phyloP scores from a whole-genome alignment of 2,797 vertebrate genomes.

The Fistularia commersonii region DNA sequence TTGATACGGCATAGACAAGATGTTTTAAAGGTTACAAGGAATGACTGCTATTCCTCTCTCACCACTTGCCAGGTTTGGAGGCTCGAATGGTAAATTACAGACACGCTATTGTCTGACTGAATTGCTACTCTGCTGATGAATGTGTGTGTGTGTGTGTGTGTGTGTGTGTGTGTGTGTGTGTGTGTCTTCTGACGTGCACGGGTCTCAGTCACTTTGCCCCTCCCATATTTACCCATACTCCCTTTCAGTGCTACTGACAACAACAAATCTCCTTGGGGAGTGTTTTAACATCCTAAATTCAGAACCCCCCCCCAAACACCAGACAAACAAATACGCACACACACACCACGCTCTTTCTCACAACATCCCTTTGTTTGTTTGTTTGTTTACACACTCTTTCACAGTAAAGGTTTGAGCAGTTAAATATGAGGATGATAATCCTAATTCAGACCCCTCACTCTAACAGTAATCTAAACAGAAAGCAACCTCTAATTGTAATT shows the following conservation, averaged over 20 bases:
- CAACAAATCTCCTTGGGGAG: constrained; percentile 60
- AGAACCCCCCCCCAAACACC: background rate
- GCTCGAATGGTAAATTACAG: constrained; percentile 39
- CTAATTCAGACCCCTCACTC: constrained; percentile 41
- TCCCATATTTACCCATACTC: background rate
- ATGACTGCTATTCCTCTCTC: constrained; percentile 63
- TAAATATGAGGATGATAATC: constrained; percentile 57
- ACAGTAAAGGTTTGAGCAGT: constrained; percentile 41
- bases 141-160: constrained; percentile 31
- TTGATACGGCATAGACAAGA: constrained; percentile 43
- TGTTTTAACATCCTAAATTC: constrained; percentile 26
- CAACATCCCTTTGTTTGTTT: constrained; percentile 46
- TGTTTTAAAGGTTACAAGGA: constrained; percentile 57
- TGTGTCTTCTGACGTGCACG: constrained; percentile 31
- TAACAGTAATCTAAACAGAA: constrained; percentile 41
- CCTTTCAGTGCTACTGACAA: constrained; percentile 46
- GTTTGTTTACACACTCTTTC: constrained; percentile 48
- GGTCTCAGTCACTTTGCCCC: constrained; percentile 23
- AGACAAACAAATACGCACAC: background rate
- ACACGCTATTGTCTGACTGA: constrained; percentile 48
- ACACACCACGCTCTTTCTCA: constrained; percentile 3
- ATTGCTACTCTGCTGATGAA: constrained; percentile 31
- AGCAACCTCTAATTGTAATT: constrained; percentile 35
- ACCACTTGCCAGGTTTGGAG: constrained; percentile 14
- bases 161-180: constrained; percentile 36